phyloP scores from a whole-genome alignment of 2,113 vertebrate genomes.

The Ochotona princeps region DNA sequence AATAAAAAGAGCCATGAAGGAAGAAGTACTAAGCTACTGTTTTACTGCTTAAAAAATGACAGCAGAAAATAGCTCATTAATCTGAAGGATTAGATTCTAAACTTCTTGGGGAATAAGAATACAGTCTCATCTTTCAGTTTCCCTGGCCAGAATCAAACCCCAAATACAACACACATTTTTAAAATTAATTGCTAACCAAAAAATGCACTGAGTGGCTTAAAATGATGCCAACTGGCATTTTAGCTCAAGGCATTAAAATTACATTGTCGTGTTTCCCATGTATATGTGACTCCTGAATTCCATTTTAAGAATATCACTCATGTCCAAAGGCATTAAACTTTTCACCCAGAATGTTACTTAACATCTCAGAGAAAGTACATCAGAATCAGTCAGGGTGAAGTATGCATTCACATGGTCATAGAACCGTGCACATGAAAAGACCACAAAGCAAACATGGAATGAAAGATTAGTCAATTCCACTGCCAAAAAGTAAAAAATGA shows the following conservation, averaged over 20 bases:
- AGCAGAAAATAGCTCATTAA: constrained; percentile 28
- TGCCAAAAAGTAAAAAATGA: too few relatives aligned
- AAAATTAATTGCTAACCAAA: constrained; percentile 12
- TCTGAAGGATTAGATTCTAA: neutral
- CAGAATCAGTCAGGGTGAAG: neutral
- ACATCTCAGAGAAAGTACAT: constrained; percentile 49
- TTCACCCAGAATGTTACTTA: constrained; percentile 32
- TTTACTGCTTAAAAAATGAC: neutral
- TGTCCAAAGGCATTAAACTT: neutral
- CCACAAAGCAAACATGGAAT: too few relatives aligned
- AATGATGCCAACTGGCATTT: neutral
- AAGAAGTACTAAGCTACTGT: neutral
- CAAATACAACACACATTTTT: neutral
- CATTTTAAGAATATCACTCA: neutral
- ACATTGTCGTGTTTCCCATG: neutral
- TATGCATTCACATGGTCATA: neutral
- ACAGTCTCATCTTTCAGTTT: neutral
- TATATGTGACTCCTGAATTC: neutral
- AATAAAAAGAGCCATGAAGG: neutral
- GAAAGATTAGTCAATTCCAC: too few relatives aligned
- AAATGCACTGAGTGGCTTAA: neutral
- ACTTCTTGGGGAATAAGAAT: neutral
- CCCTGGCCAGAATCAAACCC: neutral
- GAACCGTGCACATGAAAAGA: neutral
- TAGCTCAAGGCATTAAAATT: neutral